Conservation (phyloP, 2,888 invertebrate species). For the Netelia fuscicornis region DNA sequence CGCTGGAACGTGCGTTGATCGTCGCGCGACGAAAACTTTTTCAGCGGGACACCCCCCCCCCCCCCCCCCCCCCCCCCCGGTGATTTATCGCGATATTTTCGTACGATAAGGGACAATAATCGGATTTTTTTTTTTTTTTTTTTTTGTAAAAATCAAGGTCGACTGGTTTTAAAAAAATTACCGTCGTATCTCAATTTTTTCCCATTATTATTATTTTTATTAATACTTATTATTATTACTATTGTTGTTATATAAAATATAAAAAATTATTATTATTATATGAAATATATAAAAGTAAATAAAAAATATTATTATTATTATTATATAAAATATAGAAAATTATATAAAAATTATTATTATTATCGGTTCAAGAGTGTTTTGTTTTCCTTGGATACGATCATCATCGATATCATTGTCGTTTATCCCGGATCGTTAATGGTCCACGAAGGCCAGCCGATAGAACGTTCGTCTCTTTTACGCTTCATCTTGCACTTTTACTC, state of each 20-base stretch:
- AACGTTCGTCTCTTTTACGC: constrained; percentile 1
- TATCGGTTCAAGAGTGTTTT: constrained; percentile 24
- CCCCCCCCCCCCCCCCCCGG: too few species aligned
- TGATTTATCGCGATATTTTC: not conserved
- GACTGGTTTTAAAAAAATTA: constrained; percentile 14
- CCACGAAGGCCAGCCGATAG: not conserved
- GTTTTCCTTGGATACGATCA: constrained; percentile 7
- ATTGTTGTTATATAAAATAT: too few species aligned
- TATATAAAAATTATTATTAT: not conserved
- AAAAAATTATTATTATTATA: too few species aligned
- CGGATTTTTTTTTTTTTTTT: not conserved
- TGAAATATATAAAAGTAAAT: too few species aligned
- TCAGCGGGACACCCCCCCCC: too few species aligned
- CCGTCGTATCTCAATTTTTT: constrained; percentile 18
- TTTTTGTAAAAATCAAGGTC: constrained; percentile 42
- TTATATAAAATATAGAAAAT: too few species aligned
- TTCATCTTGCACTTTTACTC: not conserved
- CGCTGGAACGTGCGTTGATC: too few species aligned
- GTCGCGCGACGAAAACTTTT: too few species aligned
- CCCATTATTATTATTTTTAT: not conserved
- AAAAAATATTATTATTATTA: too few species aligned
- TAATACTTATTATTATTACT: too few species aligned
- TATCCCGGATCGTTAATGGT: not conserved
- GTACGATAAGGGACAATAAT: constrained; percentile 5
- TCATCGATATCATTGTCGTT: not conserved